Base-by-base conservation (phyloP, 2,797 vertebrate genomes). In the Gila robusta region DNA sequence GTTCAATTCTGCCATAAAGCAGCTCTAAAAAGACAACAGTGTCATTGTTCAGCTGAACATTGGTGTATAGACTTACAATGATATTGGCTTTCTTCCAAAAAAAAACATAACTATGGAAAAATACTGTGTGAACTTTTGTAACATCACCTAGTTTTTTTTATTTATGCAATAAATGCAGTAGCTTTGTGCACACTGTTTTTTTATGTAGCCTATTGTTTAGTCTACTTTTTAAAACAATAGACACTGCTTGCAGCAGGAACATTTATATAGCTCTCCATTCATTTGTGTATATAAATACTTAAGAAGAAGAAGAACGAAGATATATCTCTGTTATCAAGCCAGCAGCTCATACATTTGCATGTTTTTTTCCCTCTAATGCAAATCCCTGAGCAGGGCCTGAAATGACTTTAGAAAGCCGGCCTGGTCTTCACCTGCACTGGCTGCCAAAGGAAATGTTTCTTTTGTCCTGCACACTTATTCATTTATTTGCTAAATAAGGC, bases 401-500 rank as follows among this genome's bases (percentile, higher is more conserved):
- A n/a, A 17, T 47, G 70, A 10, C 26, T 79, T n/a, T 4, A 21
- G 39, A 47, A 19, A 73, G 32, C 67, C 17, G 8, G n/a, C 59
- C 66, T 11, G 85, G 73, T 32, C 79, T 86, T 83, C 87, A 78
- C 84, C 76, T 74, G 16, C 32, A 17, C 28, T 28, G 78, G 41
- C 82, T 70, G 59, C 72, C 78, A 78, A 71, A 79, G 71, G 83
- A 87, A 87, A 83, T 49, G 73, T 85, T 70, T 49, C 54, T 79
- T 79, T 85, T 44, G 79, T 59, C 76, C 70, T 16, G 54, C 78
- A 84, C 49, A 19, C 66, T 69, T 14, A 41, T 32, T 71, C 49
- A 37, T 67, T 64, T 28, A 52, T 78, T 89, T 88, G 81, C 89
- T 90, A 90, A 90, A 90, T 90, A 90, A 89, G 89, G 89, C 73